Evolutionary conservation across 37 sponge, comb jelly and placozoan genomes (phyloP), one percentile per base, ranked within the genome.

Genomic region (Chondrilla cf. caribensis): DNA sequence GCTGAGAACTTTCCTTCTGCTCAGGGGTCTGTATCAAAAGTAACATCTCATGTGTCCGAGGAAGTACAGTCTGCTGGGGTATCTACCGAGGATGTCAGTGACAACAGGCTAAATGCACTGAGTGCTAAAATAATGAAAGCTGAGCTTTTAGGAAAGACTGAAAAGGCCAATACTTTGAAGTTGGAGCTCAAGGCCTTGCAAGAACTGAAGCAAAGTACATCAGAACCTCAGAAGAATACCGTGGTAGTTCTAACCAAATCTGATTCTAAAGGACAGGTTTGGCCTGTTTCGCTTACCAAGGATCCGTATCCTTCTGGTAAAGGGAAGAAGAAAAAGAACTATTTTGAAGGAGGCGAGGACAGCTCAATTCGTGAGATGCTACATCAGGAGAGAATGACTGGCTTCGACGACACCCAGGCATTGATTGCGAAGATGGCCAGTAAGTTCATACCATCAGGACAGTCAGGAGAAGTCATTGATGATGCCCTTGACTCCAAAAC

Each of bases 111-210:
- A 31, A 94, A 97, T 81, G 26, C 90, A n/a, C 26, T 92, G 8
- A 83, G 89, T 29, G 95, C 97, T 22, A 92, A 89, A 58, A 60
- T 94, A 28, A 68, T 93, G 51, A 94, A 86, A 84, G 97, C 97
- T 25, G 97, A 97, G 81, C 36, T 97, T 26, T 55, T 87, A 55
- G 97, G 97, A 33, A 60, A 97, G 36, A 28, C 70, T 17, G 84
- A 31, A 22, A 88, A 87, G 54, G 81, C 82, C 5, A 64, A 71
- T 6, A 41, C 19, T 0, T 84, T 91, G 59, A 86, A 87, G 62
- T 65, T 38, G 24, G 78, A 93, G 25, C 58, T 90, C 0, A 72
- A 62, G 14, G 71, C 41, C 44, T 62, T 95, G 57, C 72, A 76
- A 0, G 81, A 77, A 24, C 57, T 58, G 72, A 93, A 93, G 62